Evolutionary conservation across 2,888 invertebrate genomes (phyloP).

Genomic region (Chydorus sphaericus): DNA sequence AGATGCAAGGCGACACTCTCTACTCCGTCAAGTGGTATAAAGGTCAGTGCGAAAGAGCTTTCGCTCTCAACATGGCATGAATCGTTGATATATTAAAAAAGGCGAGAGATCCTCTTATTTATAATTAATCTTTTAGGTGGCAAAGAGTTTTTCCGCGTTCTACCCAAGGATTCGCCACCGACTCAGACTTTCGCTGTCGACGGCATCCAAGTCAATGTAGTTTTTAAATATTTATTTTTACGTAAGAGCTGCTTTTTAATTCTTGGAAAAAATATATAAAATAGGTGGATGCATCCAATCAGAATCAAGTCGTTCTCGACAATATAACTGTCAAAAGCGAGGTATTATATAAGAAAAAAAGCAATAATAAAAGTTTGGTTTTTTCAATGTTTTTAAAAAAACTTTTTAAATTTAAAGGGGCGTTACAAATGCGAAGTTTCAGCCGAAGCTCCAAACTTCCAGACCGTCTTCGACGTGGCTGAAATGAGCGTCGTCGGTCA

Average conservation of each 20-base stretch:
- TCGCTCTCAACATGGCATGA: no score
- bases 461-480: not conserved
- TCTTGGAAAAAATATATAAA: not conserved
- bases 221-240: not conserved
- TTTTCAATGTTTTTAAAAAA: not conserved
- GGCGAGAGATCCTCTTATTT: no score
- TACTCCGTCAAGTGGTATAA: slow-evolving; percentile 14
- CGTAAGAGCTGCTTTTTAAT: not conserved
- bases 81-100: no score
- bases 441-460: not conserved
- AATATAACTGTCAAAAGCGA: not conserved
- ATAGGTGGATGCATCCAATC: slow-evolving; percentile 7
- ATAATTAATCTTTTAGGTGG: not conserved
- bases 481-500: slow-evolving; percentile 6
- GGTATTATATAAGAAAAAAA: not conserved
- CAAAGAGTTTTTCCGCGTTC: slow-evolving; percentile 12
- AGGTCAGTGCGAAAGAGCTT: no score
- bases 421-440: slow-evolving; percentile 12
- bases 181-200: slow-evolving; percentile 4
- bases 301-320: slow-evolving; percentile 7
- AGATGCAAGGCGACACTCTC: slow-evolving; percentile 10
- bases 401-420: slow-evolving; percentile 2
- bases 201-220: slow-evolving; percentile 13
- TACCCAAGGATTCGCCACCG: slow-evolving; percentile 11
- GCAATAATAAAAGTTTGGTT: no score